Conservation (phyloP, 2,113 vertebrate species). For the Poecilia latipinna region DNA sequence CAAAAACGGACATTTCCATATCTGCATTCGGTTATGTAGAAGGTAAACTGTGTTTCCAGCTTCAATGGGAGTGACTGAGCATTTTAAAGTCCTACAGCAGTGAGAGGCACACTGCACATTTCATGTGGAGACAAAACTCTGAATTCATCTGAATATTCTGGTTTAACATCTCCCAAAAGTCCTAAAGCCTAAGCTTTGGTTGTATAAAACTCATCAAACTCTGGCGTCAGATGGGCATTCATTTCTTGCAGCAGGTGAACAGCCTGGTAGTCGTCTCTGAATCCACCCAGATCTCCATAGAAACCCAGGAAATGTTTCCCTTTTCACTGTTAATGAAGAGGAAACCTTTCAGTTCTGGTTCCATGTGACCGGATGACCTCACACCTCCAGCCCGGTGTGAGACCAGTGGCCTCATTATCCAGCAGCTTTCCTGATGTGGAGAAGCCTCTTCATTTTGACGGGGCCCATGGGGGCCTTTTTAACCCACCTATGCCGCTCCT, state of each 20-base stretch:
- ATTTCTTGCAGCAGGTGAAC: background rate
- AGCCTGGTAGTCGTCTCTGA: background rate
- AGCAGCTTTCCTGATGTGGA: background rate
- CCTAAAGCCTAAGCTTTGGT: too few species aligned
- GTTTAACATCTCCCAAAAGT: too few species aligned
- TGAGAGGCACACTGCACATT: background rate
- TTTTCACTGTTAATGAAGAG: background rate
- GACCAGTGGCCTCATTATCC: background rate
- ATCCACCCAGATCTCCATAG: background rate
- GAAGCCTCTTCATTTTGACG: slow-evolving; percentile 7
- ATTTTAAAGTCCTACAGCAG: background rate
- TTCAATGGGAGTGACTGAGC: background rate
- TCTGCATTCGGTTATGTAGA: background rate
- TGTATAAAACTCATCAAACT: too few species aligned
- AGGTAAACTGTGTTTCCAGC: background rate
- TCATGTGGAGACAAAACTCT: too few species aligned
- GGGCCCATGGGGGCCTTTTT: background rate
- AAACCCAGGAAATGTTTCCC: background rate
- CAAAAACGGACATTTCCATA: background rate
- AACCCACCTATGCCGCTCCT: background rate
- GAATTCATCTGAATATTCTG: too few species aligned
- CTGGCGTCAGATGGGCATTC: background rate
- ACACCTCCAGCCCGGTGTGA: background rate
- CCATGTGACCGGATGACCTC: background rate
- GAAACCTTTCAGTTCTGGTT: background rate